A percentile compares a stretch with the other conserved stretches of the same genome.
These are phyloP conservation scores for Chloroceryle inda DNA, from an alignment of 2,797 vertebrate species.

Conservation along the genomic window DNA sequence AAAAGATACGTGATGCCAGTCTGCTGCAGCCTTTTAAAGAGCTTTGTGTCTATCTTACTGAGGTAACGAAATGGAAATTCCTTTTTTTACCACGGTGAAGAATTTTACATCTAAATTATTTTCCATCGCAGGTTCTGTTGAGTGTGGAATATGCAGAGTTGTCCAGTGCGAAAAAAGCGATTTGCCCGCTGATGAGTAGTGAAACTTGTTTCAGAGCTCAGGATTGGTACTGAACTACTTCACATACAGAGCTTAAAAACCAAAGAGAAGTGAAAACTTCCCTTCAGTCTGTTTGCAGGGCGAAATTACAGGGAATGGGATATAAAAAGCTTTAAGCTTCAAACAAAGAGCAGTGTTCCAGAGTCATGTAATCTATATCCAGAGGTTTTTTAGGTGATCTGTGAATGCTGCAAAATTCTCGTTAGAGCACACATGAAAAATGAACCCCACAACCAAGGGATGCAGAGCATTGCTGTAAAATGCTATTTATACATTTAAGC, in stretches of 20 bases:
- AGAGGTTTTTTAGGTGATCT: neutral
- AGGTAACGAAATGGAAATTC: conserved; percentile 77
- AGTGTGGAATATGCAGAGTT: neutral
- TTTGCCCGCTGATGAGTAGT: accelerated
- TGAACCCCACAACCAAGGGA: neutral
- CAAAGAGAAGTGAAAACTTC: neutral
- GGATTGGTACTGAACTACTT: neutral
- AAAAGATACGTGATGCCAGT: conserved; percentile 93
- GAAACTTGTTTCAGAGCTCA: neutral
- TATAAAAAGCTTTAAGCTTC: neutral
- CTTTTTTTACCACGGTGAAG: neutral
- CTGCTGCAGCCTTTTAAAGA: conserved; percentile 95
- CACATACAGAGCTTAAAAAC: neutral
- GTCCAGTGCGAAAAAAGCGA: neutral
- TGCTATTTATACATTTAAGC: neutral
- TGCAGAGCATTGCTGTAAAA: neutral
- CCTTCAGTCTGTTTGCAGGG: neutral
- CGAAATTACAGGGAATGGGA: neutral
- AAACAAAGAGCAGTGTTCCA: neutral
- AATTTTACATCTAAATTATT: neutral
- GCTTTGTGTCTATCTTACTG: conserved; percentile 92
- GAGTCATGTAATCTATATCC: neutral
- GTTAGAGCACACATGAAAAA: neutral
- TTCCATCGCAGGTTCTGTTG: neutral
- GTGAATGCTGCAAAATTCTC: neutral